These are phyloP conservation scores for Calidris pygmaea DNA, from an alignment of 2,113 vertebrate species.

Conservation along the genomic window DNA sequence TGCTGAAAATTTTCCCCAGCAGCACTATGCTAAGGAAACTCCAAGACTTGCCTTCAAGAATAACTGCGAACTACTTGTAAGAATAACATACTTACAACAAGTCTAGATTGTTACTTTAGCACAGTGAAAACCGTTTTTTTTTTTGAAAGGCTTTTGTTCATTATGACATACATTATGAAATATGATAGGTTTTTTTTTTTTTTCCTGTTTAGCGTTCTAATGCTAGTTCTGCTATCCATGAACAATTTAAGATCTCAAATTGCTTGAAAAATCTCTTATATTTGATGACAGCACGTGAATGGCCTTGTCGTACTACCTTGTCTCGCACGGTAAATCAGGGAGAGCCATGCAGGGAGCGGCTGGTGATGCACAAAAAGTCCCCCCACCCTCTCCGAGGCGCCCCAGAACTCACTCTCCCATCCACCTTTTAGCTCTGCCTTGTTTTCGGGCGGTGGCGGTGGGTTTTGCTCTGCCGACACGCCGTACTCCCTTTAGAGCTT, in stretches of 20 bases:
- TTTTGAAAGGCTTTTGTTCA: conserved; percentile 78
- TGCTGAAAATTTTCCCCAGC: conserved; percentile 97
- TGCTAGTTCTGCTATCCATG: conserved; percentile 76
- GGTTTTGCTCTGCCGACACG: conserved; percentile 42
- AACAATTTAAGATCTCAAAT: conserved; percentile 75
- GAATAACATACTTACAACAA: conserved; percentile 93
- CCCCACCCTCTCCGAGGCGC: fast-evolving
- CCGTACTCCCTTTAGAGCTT: conserved; percentile 63
- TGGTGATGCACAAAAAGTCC: conserved; percentile 32
- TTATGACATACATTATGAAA: conserved; percentile 80
- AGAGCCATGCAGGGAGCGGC: conserved; percentile 19
- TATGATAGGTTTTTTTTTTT: conserved; percentile 63
- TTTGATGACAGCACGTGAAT: conserved; percentile 73
- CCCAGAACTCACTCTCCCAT: conserved; percentile 16
- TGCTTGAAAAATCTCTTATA: conserved; percentile 75
- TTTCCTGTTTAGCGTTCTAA: conserved; percentile 76
- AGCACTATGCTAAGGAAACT: conserved; percentile 99
- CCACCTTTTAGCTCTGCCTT: conserved; percentile 33
- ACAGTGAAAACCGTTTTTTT: conserved; percentile 79
- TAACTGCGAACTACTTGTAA: conserved; percentile 99
- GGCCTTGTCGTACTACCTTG: conserved; percentile 67
- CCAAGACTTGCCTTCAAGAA: conserved; percentile 99
- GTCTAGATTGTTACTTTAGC: conserved; percentile 89
- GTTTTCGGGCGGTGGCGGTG: background rate
- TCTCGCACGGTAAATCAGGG: conserved; percentile 31